Conservation (phyloP, 2,797 vertebrate genomes). For the Heteromormyrus szaboi region DNA sequence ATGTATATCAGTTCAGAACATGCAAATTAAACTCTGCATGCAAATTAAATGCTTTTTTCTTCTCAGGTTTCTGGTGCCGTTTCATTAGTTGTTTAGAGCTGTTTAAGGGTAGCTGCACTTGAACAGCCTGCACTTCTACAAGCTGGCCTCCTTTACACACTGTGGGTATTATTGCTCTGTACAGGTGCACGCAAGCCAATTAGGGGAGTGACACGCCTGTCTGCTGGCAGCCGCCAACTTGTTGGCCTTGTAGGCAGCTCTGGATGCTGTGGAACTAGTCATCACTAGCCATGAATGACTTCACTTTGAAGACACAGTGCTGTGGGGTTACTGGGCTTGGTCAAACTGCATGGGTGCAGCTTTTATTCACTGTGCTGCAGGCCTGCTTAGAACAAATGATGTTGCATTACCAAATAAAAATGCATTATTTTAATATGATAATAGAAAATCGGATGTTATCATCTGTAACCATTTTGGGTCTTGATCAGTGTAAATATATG, state of each 20-base stretch:
- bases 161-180: neutral
- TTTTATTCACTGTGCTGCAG: neutral
- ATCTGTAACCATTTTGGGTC: neutral
- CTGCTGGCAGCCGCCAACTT: neutral
- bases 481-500: neutral
- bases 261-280: neutral
- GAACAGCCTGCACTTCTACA: neutral
- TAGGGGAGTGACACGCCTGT: neutral
- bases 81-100: neutral
- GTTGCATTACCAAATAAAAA: neutral
- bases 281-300: neutral
- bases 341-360: neutral
- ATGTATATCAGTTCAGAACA: neutral
- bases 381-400: neutral
- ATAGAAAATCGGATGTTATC: neutral
- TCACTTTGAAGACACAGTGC: neutral
- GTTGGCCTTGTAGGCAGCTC: neutral
- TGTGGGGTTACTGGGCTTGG: neutral
- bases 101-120: neutral
- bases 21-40: neutral
- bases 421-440: neutral
- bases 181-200: slow-evolving; percentile 1
- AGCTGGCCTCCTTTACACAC: neutral
- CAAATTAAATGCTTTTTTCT: neutral
- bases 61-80: neutral